Conservation (phyloP, 2,888 invertebrate species). For the Bombylius major region DNA sequence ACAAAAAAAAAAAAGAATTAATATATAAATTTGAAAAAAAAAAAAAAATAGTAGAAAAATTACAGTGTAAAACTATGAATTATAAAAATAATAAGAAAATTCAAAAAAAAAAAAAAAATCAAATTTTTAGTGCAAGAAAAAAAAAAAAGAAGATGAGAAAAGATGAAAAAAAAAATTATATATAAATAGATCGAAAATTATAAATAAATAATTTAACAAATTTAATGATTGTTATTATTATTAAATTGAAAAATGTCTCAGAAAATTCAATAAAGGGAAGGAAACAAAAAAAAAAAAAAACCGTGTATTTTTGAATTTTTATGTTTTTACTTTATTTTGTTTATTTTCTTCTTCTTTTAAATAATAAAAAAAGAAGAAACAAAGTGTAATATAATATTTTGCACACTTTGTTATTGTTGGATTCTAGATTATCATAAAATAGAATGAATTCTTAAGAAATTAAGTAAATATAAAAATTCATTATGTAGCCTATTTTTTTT, state of each 20-base stretch:
- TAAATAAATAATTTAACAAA: background rate
- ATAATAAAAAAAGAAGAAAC: too few species aligned
- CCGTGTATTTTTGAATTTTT: too few species aligned
- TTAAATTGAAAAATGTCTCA: background rate
- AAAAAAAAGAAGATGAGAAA: background rate
- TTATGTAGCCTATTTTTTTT: too few species aligned
- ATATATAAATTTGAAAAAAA: too few species aligned
- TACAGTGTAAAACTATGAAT: background rate
- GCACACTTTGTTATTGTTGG: too few species aligned
- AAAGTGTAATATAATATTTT: too few species aligned
- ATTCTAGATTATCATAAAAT: too few species aligned
- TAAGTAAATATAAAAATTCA: too few species aligned
- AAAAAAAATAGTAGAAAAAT: background rate
- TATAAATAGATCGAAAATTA: background rate
- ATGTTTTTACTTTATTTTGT: too few species aligned
- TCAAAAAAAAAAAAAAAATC: background rate
- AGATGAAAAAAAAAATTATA: too few species aligned
- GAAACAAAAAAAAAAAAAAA: background rate
- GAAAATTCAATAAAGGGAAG: background rate
- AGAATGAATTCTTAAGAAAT: too few species aligned
- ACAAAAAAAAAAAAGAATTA: background rate
- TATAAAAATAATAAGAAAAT: background rate
- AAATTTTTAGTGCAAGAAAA: background rate
- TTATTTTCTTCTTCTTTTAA: too few species aligned
- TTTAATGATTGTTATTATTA: background rate